Conservation (phyloP, 2,888 invertebrate genomes). For the Octodonta nipae region DNA sequence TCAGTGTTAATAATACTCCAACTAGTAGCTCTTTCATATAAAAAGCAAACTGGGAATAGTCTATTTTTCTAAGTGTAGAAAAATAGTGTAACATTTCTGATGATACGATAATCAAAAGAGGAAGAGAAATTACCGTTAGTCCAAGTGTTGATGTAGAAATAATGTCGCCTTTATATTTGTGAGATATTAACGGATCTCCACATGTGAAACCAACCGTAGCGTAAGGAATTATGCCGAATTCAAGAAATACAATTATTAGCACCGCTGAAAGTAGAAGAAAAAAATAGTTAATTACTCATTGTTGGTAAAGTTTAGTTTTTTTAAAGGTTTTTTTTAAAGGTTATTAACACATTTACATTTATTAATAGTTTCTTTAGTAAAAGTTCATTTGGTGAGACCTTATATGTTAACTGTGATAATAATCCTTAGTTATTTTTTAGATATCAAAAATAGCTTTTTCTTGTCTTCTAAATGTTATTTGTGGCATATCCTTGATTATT, state of each 20-base stretch:
- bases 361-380: too few species aligned
- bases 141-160: conserved; percentile 45
- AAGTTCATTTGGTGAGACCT: too few species aligned
- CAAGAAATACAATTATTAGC: conserved; percentile 4
- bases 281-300: too few species aligned
- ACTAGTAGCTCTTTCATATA: conserved; percentile 43
- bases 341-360: too few species aligned
- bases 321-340: too few species aligned
- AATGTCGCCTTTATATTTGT: conserved; percentile 55
- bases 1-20: conserved; percentile 46
- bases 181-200: conserved; percentile 54
- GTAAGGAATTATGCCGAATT: conserved; percentile 38
- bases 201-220: conserved; percentile 54
- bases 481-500: too few species aligned
- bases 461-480: too few species aligned
- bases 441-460: too few species aligned
- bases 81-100: too few species aligned
- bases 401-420: too few species aligned
- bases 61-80: conserved; percentile 33
- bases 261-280: conserved; percentile 5
- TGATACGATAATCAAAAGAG: conserved; percentile 31
- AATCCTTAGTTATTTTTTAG: too few species aligned
- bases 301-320: too few species aligned
- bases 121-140: conserved; percentile 35
- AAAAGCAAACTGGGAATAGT: conserved; percentile 37